Evolutionary conservation across 2,888 invertebrate species (phyloP), one percentile per base, ranked within the genome.

Genomic region (Gandaritis pyraliata): DNA sequence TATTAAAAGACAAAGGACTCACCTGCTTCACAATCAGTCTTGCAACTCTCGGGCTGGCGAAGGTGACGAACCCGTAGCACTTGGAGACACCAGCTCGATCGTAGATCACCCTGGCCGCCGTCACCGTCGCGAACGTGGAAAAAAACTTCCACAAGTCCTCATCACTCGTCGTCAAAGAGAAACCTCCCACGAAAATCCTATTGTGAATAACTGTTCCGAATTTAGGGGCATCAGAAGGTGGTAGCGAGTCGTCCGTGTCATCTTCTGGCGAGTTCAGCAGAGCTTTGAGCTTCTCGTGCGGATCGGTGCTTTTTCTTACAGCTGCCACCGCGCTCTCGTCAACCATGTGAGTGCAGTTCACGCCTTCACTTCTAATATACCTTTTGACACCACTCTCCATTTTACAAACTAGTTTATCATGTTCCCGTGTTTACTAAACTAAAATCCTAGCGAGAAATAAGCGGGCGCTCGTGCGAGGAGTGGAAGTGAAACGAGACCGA

Each of bases 121-220:
- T 98, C 39, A 97, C 97, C 55, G 96, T 96, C 55, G 98, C 98
- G 78, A 97, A 97, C 52, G 95, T 94, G 66, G 97, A 97, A 87
- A 99, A 99, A 70, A 98, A 95, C 83, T 97, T 96, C 89, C 97
- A 96, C 70, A 99, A 90, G 82, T 98, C 98, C 57, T 96, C 95
- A 89, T 98, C 98, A 51, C 98, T 97, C 48, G 98, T 98, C 79
- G 96, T 97, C 76, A 97, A 95, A 59, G 98, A 96, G 78, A 99
- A 98, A 23, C 98, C 99, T 61, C 99, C 98, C 54, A 99, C 98
- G 88, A 99, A 99, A 78, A 99, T 97, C 76, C 98, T 93, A 87
- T 98, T 98, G 64, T 98, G 98, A 76, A 98, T 97, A 65, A 98
- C 93, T 36, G 98, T 98, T 69, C 95, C 98, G 72, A 94, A 94